These are phyloP conservation scores for Ceraclea dissimilis DNA, from an alignment of 2,888 invertebrate species.

Conservation along the genomic window DNA sequence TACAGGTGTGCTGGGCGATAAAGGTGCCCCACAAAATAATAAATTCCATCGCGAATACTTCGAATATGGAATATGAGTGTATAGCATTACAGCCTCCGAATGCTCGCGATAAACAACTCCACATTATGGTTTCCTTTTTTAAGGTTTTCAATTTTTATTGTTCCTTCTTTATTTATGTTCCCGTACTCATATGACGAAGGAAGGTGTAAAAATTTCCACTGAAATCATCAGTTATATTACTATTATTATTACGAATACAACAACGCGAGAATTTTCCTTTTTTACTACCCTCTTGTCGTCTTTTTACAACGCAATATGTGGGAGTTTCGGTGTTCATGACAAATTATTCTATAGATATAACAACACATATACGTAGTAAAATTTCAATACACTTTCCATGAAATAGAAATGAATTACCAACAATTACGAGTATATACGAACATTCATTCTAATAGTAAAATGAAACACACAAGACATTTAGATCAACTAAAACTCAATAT, in stretches of 20 bases:
- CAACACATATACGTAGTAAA: not conserved
- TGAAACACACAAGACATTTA: too few species aligned
- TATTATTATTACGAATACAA: not conserved
- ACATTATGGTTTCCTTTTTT: slow-evolving; percentile 14
- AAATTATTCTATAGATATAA: not conserved
- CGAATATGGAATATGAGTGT: slow-evolving; percentile 8
- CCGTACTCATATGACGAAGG: not conserved
- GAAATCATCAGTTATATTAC: slow-evolving; percentile 2
- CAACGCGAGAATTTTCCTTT: slow-evolving; percentile 5
- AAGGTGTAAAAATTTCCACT: slow-evolving; percentile 3
- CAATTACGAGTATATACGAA: not conserved
- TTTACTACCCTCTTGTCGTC: slow-evolving; percentile 8
- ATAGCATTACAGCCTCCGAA: slow-evolving; percentile 7
- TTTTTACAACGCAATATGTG: not conserved
- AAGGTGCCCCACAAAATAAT: slow-evolving; percentile 14
- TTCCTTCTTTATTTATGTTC: slow-evolving; percentile 13
- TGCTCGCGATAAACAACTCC: slow-evolving; percentile 13
- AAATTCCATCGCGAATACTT: slow-evolving; percentile 13
- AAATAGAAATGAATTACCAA: not conserved
- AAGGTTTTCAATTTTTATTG: slow-evolving; percentile 17
- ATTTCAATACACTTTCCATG: not conserved
- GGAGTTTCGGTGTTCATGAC: not conserved
- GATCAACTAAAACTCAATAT: too few species aligned
- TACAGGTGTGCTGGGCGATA: slow-evolving; percentile 16
- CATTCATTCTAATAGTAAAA: too few species aligned